Base-by-base conservation (phyloP, 2,113 vertebrate genomes). In the Rattus rattus region DNA sequence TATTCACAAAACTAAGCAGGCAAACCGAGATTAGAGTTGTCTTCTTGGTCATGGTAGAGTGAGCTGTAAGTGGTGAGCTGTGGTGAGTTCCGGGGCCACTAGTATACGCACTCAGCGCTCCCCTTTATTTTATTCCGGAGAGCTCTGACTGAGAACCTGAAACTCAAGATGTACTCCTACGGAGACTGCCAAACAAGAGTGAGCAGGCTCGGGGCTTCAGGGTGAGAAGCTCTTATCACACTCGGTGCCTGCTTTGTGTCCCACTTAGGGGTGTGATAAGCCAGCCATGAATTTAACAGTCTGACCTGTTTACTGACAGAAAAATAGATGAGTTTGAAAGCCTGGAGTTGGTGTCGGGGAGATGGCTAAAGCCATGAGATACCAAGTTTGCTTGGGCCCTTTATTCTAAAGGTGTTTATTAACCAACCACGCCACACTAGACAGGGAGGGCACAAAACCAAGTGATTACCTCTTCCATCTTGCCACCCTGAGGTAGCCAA, bases 301-400 rank as follows among this genome's bases (percentile, higher is more conserved):
- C 98, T 84, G 98, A 97, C 92, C 98, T 98, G 72, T 98, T 98
- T 94, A 88, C 98, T 80, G 94, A 97, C 43, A 86, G 98, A 98
- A 98, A 96, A 97, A 96, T 96, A 97, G 83, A 43, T 98, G 98
- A 95, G 90, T 96, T 49, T 96, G 47, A 17, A 97, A 97, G 96
- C 98, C 97, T 91, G 95, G 43, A 0, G 94, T 90, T 79, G 92
- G 97, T 97, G 97, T 98, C 97, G 98, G 98, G 98, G 98, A 96
- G 98, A 96, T 90, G 79, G 73, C 36, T 90, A 73, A 69, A 89
- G 69, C 65, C 87, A 49, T 8, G 47, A 81, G 22, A 12, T 0
- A 17, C 2, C 83, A 20, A 56, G 10, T 83, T 75, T 84, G 54
- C 90, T 67, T 56, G 87, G 86, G 39, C 16, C 28, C 1, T 59